Evolutionary conservation across 2,113 vertebrate genomes (phyloP).

Genomic region (Eclectus roratus): DNA sequence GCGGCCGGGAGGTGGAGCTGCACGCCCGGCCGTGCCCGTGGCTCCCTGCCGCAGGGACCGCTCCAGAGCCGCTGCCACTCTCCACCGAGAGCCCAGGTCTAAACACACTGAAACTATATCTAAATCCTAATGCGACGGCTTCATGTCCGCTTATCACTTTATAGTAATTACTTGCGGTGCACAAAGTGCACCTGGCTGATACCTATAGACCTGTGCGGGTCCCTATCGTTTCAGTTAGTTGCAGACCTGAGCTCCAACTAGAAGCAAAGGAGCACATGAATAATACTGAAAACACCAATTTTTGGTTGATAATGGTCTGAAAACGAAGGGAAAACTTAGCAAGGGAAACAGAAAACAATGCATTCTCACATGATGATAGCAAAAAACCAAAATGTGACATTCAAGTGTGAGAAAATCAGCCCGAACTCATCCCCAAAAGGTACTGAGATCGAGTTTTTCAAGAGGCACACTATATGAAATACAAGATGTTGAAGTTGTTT

Average conservation of each 20-base stretch:
- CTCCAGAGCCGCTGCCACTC: background rate
- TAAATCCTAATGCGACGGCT: background rate
- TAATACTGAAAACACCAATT: background rate
- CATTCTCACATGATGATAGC: background rate
- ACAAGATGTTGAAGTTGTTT: background rate
- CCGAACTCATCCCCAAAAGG: background rate
- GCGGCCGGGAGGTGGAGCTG: conserved; percentile 71
- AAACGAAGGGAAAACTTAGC: background rate
- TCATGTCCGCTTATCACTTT: background rate
- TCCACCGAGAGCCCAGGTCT: background rate
- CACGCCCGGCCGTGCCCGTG: background rate
- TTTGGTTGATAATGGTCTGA: background rate
- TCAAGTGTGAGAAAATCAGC: background rate
- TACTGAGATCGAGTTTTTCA: background rate
- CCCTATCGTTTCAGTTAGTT: rapidly evolving
- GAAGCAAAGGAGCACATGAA: background rate
- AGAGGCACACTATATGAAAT: background rate
- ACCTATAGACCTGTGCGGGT: background rate
- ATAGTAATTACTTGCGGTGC: background rate
- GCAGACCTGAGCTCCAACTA: background rate
- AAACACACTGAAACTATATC: background rate
- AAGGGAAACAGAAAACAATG: rapidly evolving
- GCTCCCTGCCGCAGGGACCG: background rate
- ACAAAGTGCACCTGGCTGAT: background rate
- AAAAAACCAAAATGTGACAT: background rate